Evolutionary conservation across 2,113 vertebrate species (phyloP), one percentile per base, ranked within the genome.

Genomic region (Australoheros scitulus): DNA sequence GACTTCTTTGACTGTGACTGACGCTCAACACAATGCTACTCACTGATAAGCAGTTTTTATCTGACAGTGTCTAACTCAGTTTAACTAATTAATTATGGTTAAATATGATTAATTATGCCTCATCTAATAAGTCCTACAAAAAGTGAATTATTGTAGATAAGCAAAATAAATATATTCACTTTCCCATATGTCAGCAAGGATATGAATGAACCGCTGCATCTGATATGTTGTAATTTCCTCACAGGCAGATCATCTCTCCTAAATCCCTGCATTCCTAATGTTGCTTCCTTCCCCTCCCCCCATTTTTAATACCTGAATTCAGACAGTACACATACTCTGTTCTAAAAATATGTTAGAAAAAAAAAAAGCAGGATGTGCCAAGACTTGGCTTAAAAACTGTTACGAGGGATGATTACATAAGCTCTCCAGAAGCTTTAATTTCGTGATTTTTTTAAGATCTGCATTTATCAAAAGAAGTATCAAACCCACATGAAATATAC

Each of bases 371-470:
- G 55, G 78, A 84, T 61, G 56, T 8, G 38, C 61, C 85, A 87
- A 63, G 58, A 90, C 60, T 77, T 75, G 76, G 79, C 80, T 90
- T 85, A 75, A 78, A 84, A 83, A 43, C 47, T 77, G 87, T 87
- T 89, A 87, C 10, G 36, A 83, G 79, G 13, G 61, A 24, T 3
- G 0, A 8, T 92, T 89, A 83, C 55, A 70, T 88, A 92, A 91
- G 75, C 56, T 87, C 72, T 78, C 70, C 61, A 75, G 77, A 84
- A 57, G 87, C 82, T 88, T 80, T 89, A 79, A 90, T 77, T 65
- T 57, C 70, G 72, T 47, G 36, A 82, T 86, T 24, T 68, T 68
- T 47, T 47, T 29, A 78, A 60, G 38, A 11, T 70, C 64, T 70
- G 64, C 55, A 76, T 77, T 77, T 77, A 29, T 65, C 56, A 57